Evolutionary conservation across 2,888 invertebrate genomes (phyloP), one percentile per base, ranked within the genome.

Genomic region (Eupithecia subumbrata): DNA sequence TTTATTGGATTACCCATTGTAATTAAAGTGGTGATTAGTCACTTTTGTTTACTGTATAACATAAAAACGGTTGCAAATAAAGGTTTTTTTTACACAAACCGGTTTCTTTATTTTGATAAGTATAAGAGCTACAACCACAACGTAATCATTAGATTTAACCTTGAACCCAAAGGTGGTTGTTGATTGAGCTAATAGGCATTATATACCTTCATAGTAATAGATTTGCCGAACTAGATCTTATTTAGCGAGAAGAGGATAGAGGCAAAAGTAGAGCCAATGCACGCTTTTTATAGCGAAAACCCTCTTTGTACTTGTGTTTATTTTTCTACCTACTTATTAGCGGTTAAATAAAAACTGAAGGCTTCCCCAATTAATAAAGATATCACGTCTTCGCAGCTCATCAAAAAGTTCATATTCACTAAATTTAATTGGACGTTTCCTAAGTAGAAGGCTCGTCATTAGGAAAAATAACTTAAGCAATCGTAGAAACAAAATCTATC

Each of bases 61-160:
- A 56, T 60, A 64, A 72, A 77, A 79, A 78, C 79, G 81, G 78
- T 78, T 76, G 43, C 69, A 25, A 78, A 80, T 80, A 81, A 79
- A 81, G 45, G 73, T 45, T 48, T 76, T 76, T 76, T 76, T 76
- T 74, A 30, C 74, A 76, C 52, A 73, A 77, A 66, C 72, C 60
- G 48, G 67, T 76, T 56, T 73, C 45, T 78, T 67, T 78, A 60
- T 56, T 73, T 70, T 16, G 22, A 52, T 64, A 67, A 56, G 63
- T 72, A 7, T 52, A 52, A 18, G n/a, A 37, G 75, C 5, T 56
- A 22, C 56, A 30, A 30, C 30, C 30, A 30, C 30, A 12, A 22
- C 22, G 22, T 12, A 60, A 60, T 60, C 25, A 60, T 25, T 25
- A 14, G 4, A 69, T n/a, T 14, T 76, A 40, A 67, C 81, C 79